A percentile compares a stretch with the other conserved stretches of the same genome.
phyloP scores from a whole-genome alignment of 2,797 vertebrate species.

The Lepilemur septentrionalis region DNA sequence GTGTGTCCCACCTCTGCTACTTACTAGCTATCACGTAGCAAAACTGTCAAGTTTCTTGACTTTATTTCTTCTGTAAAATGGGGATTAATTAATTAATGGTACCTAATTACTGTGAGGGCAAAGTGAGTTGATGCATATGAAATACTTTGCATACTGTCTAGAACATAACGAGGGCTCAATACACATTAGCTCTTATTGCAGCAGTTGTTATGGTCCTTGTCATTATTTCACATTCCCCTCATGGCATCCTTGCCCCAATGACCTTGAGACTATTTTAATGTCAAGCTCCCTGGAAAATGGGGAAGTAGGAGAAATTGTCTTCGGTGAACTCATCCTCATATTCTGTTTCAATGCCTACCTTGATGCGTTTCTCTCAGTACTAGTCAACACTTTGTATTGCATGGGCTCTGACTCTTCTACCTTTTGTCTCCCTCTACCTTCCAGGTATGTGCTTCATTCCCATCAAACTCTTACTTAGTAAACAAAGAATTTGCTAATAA shows the following conservation, averaged over 20 bases:
- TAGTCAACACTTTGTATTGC: not conserved
- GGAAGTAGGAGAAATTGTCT: not conserved
- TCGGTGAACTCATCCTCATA: no score
- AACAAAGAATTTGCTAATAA: not conserved
- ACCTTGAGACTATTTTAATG: not conserved
- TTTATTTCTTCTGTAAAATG: not conserved
- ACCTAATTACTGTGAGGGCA: not conserved
- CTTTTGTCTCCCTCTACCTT: not conserved
- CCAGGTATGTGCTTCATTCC: not conserved
- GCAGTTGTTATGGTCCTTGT: not conserved
- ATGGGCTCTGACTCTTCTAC: not conserved
- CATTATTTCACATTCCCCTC: not conserved
- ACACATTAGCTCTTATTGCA: not conserved
- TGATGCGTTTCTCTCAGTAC: not conserved
- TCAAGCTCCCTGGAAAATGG: not conserved
- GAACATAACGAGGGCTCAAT: not conserved
- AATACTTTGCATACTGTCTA: not conserved
- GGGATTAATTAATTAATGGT: no score
- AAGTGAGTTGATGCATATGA: not conserved
- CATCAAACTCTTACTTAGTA: not conserved
- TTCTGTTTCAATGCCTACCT: no score
- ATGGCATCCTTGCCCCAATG: not conserved
- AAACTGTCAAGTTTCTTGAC: not conserved
- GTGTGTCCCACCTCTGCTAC: not conserved
- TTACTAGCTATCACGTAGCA: not conserved